Conservation (phyloP, 2,797 vertebrate species). For the Pseudochaenichthys georgianus region DNA sequence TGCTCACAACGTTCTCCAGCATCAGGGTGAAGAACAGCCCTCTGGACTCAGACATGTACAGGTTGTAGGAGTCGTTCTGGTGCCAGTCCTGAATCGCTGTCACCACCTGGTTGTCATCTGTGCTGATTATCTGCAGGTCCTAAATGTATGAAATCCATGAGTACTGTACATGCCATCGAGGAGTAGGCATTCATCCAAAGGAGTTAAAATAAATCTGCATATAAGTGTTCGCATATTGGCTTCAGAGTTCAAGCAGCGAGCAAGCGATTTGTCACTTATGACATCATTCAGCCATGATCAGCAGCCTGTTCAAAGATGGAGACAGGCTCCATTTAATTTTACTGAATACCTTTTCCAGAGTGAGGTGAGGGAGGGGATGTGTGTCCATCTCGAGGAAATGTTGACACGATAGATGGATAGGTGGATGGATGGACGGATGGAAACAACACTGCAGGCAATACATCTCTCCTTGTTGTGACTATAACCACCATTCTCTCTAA, state of each 20-base stretch:
- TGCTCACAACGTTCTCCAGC: constrained; percentile 94
- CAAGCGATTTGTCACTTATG: constrained; percentile 52
- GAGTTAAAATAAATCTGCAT: constrained; percentile 14
- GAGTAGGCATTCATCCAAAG: constrained; percentile 11
- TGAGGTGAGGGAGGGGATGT: constrained; percentile 25
- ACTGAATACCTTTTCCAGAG: constrained; percentile 36
- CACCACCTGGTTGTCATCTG: constrained; percentile 95
- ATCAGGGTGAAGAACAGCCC: constrained; percentile 93
- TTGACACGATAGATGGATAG: constrained; percentile 47
- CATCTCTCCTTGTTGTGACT: constrained; percentile 48
- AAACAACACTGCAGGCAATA: constrained; percentile 36
- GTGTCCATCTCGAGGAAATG: constrained; percentile 50
- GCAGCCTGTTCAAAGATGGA: constrained; percentile 48
- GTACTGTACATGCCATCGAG: not conserved
- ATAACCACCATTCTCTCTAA: constrained; percentile 20
- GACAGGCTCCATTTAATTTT: constrained; percentile 51
- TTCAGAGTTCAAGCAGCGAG: constrained; percentile 16
- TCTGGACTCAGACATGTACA: constrained; percentile 94
- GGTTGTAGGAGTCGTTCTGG: constrained; percentile 94
- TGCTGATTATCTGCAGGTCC: constrained; percentile 97
- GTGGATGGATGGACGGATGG: constrained; percentile 51
- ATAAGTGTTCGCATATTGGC: not conserved
- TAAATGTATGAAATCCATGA: constrained; percentile 60
- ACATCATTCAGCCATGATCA: constrained; percentile 56
- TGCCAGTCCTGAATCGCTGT: constrained; percentile 97